These are phyloP conservation scores for Callinectes sapidus DNA, from an alignment of 2,888 invertebrate species.

Conservation along the genomic window DNA sequence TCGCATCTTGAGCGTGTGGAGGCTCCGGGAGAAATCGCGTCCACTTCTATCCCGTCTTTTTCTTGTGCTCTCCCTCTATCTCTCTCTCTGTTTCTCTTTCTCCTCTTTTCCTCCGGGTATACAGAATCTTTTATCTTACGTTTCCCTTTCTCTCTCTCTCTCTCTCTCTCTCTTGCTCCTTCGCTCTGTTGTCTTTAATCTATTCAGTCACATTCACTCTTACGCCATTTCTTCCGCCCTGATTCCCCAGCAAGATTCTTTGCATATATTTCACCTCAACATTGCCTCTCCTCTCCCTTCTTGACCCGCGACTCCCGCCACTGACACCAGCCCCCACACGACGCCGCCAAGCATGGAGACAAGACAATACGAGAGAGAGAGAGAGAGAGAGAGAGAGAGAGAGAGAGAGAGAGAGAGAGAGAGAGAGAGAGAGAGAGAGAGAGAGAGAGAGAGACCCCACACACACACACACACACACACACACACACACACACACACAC, in stretches of 20 bases:
- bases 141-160: conserved; percentile 11
- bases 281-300: not conserved
- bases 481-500: no score
- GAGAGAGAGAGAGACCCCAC: no score
- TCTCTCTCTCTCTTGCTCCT: not conserved
- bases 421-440: no score
- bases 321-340: not conserved
- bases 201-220: not conserved
- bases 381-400: not conserved
- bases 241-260: not conserved
- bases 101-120: not conserved
- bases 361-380: not conserved
- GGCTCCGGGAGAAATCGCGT: not conserved
- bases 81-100: not conserved
- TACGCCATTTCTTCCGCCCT: not conserved
- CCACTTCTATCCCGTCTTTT: not conserved
- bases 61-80: not conserved
- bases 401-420: not conserved
- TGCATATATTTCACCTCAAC: not conserved
- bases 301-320: not conserved
- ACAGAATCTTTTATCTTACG: not conserved
- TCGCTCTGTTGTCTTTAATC: not conserved
- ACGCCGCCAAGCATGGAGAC: not conserved
- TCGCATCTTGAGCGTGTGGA: not conserved
- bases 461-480: no score